Conservation (phyloP, 1,140 invertebrate genomes). For the Caenorhabditis elegans region DNA sequence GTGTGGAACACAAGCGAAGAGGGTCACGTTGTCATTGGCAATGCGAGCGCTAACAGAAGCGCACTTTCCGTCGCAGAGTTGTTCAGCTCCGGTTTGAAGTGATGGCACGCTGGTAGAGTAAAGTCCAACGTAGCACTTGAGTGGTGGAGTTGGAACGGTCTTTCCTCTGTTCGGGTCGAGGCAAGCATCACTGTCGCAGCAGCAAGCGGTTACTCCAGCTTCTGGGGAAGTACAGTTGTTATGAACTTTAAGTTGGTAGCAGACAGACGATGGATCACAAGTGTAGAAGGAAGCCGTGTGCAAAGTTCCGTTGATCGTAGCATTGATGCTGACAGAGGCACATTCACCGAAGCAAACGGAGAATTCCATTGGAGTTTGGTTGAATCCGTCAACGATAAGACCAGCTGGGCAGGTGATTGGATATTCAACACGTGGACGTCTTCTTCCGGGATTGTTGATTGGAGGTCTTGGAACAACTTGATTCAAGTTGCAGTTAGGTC, state of each 20-base stretch:
- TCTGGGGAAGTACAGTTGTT: conserved; percentile 39
- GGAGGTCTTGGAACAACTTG: neutral
- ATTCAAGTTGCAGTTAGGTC: conserved; percentile 34
- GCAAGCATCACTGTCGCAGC: conserved; percentile 40
- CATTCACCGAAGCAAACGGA: conserved; percentile 36
- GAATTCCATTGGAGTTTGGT: neutral
- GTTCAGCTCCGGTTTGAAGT: conserved; percentile 29
- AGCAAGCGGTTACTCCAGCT: conserved; percentile 41
- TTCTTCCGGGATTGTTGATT: neutral
- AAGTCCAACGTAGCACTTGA: conserved; percentile 40
- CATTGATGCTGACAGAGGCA: conserved; percentile 22
- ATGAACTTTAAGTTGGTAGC: conserved; percentile 25
- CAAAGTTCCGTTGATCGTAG: neutral
- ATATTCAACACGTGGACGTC: conserved; percentile 7
- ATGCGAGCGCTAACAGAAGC: conserved; percentile 30
- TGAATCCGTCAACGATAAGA: conserved; percentile 15
- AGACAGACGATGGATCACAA: conserved; percentile 43
- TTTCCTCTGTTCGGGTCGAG: conserved; percentile 26
- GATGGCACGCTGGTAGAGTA: neutral
- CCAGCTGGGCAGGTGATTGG: conserved; percentile 34
- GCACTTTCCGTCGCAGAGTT: conserved; percentile 44
- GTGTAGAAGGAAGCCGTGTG: conserved; percentile 42
- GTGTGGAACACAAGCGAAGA: conserved; percentile 41
- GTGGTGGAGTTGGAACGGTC: conserved; percentile 30
- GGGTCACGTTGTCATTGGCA: conserved; percentile 24